Percentiles rank a stretch among this genome's conserved stretches.
These are phyloP conservation scores for Dromas ardeola DNA, from an alignment of 2,113 vertebrate genomes.

Conservation along the genomic window DNA sequence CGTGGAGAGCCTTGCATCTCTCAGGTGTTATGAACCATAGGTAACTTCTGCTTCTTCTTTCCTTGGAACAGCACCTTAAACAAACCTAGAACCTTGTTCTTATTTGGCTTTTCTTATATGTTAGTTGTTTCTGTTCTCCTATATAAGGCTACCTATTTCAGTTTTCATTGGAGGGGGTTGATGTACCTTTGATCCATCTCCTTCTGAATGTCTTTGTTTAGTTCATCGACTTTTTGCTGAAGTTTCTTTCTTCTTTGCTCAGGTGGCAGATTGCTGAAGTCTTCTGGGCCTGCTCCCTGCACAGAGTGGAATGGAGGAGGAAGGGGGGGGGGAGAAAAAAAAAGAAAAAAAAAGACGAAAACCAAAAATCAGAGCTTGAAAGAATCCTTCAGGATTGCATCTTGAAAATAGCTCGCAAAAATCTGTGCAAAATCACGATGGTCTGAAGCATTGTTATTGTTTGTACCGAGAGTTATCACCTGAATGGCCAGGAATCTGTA, in stretches of 20 bases:
- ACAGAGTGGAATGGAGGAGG: not conserved
- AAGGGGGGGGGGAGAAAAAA: accelerated
- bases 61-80: not conserved
- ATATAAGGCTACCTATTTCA: not conserved
- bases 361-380: not conserved
- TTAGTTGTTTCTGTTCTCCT: not conserved
- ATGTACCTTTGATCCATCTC: slow-evolving; percentile 93
- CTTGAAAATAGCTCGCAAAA: not conserved
- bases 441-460: slow-evolving; percentile 20
- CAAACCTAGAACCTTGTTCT: not conserved
- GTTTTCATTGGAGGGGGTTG: accelerated
- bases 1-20: not conserved
- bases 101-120: not conserved
- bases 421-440: not conserved
- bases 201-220: slow-evolving; percentile 94
- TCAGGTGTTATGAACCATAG: not conserved
- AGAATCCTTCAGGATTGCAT: not conserved
- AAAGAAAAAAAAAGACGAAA: not conserved
- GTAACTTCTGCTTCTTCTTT: not conserved
- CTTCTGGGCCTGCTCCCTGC: slow-evolving; percentile 94
- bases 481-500: not conserved
- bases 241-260: slow-evolving; percentile 98
- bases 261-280: slow-evolving; percentile 96
- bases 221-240: slow-evolving; percentile 92
- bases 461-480: not conserved